Base-by-base conservation (phyloP, 2,113 vertebrate genomes). In the Eurystomus gularis region DNA sequence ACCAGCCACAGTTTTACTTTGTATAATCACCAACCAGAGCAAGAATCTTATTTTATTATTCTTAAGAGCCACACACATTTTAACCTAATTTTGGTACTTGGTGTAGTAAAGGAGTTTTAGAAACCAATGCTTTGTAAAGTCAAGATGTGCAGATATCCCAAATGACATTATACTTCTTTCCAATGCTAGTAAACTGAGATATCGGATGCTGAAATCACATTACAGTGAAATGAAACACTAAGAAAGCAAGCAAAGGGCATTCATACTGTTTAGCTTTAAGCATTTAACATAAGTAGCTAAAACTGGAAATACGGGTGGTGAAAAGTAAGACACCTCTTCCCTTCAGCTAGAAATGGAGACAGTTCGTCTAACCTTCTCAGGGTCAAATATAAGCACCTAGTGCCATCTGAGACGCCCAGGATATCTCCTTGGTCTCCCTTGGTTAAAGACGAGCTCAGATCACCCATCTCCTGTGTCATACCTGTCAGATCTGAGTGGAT, bases 61-160 rank as follows among this genome's bases (percentile, higher is more conserved):
- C 57, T 92, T 82, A 93, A 88, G 61, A 92, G 80, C 65, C 52
- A 86, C 61, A 85, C 62, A 83, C 58, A 71, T 92, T 94, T 88
- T 93, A 94, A 93, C 65, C 48, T 76, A 11, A 94, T 96, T 91
- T 79, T 75, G 61, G 61, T 71, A 65, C 26, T 68, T 4, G 6
- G 51, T 69, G 44, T n/a, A 81, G 31, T 46, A 97, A 95, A 60
- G 54, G 75, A 94, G 61, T 84, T 94, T 88, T 68, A 88, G 79
- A 92, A 81, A 57, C 60, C 69, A 70, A 66, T 73, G 51, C 73
- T 95, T 77, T 55, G 46, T 88, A 86, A 94, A 92, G 51, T 82
- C 81, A 96, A 95, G 89, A 95, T 65, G 86, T 93, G 89, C 86
- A 94, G 91, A 93, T 94, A 92, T 57, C 80, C 51, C 65, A 95